These are phyloP conservation scores for Heteropelma amictum DNA, from an alignment of 2,888 invertebrate genomes.

Conservation along the genomic window DNA sequence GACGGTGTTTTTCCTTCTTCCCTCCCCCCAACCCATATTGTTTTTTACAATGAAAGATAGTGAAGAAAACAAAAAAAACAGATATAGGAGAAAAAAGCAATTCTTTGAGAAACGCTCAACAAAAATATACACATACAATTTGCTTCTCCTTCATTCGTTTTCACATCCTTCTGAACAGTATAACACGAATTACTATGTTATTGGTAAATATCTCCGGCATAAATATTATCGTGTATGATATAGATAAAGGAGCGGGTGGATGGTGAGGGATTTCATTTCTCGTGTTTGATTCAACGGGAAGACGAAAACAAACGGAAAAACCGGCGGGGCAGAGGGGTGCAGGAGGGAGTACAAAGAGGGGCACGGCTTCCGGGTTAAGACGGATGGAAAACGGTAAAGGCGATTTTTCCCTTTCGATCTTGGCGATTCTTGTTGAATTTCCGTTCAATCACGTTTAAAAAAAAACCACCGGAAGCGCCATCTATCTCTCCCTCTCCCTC, in stretches of 20 bases:
- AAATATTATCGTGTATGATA: slow-evolving; percentile 62
- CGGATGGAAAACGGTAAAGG: neutral
- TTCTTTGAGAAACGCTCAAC: slow-evolving; percentile 50
- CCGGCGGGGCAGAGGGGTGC: no score
- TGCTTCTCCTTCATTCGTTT: slow-evolving; percentile 57
- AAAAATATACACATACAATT: slow-evolving; percentile 62
- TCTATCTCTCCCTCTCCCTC: neutral
- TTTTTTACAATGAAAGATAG: slow-evolving; percentile 13
- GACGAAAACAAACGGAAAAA: neutral
- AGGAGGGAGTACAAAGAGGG: no score
- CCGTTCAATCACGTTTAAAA: neutral
- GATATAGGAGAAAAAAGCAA: neutral
- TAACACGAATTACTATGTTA: slow-evolving; percentile 64
- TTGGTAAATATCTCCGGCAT: slow-evolving; percentile 63
- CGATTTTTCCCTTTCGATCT: neutral
- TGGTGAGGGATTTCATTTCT: slow-evolving; percentile 37
- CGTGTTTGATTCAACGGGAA: no score
- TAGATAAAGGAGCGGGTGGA: slow-evolving; percentile 54
- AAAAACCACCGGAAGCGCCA: neutral
- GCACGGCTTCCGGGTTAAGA: neutral
- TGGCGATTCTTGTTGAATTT: neutral
- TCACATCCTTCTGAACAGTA: slow-evolving; percentile 56
- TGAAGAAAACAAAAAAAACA: neutral
- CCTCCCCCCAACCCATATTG: neutral
- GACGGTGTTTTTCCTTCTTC: slow-evolving; percentile 6